A percentile compares a stretch with the other conserved stretches of the same genome.
Conservation (phyloP, 2,113 vertebrate species). For the Himantopus leucocephalus region DNA sequence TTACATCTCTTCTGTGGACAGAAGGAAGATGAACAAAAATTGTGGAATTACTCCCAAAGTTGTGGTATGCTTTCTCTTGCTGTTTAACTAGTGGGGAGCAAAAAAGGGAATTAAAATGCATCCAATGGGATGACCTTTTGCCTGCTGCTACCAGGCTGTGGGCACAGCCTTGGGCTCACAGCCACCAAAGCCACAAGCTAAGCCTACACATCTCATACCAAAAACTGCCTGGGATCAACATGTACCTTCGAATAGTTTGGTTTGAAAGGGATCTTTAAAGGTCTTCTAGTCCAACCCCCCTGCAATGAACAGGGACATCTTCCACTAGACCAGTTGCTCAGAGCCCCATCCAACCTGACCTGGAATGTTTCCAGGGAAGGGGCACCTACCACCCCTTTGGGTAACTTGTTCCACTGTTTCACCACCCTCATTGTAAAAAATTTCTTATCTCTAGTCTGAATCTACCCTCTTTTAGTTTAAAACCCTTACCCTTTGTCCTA, state of each 20-base stretch:
- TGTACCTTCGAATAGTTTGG: neutral
- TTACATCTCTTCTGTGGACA: neutral
- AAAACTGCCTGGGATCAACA: neutral
- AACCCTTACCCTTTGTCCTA: neutral
- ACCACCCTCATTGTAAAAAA: accelerated
- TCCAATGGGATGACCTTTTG: neutral
- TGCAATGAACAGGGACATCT: neutral
- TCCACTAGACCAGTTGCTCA: neutral
- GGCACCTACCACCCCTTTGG: neutral
- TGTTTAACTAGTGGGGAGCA: neutral
- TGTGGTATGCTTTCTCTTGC: neutral
- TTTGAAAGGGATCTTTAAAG: neutral
- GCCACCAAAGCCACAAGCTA: neutral
- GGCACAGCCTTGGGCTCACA: neutral
- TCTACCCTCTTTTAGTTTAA: neutral
- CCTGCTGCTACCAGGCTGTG: neutral
- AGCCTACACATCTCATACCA: neutral
- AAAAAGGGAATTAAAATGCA: neutral
- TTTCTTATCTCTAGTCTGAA: neutral
- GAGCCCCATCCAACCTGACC: neutral
- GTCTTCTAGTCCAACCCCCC: neutral
- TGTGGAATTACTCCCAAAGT: neutral
- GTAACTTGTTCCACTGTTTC: neutral
- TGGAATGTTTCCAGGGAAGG: neutral
- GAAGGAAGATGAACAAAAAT: neutral